Evolutionary conservation across 2,113 vertebrate genomes (phyloP), one percentile per base, ranked within the genome.

Genomic region (Pleuronectes platessa): DNA sequence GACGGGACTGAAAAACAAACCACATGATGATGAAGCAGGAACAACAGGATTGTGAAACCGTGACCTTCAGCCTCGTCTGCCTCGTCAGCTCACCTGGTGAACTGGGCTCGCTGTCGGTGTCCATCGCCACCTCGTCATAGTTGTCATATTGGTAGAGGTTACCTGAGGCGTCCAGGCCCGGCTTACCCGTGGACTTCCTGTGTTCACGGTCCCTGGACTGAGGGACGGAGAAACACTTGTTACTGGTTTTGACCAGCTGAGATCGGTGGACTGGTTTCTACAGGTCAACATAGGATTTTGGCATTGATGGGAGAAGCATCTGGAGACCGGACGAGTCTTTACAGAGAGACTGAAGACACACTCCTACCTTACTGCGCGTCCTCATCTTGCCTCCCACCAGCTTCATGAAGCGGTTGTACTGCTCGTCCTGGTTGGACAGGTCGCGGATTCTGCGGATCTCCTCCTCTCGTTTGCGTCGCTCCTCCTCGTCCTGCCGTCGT

Each of bases 381-480:
- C 92, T 88, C 90, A 18, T 94, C 81, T 94, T 96, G 18, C 95
- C 96, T 3, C 97, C 97, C 85, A 99, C 96, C 75, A 99, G 93
- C 78, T 98, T 99, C 98, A 99, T 99, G 85, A 99, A 99, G 54
- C 98, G 95, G 93, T 99, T 99, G 80, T 99, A 99, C 73, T 99
- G 98, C 76, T 99, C 98, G 71, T 99, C 98, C 89, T 99, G 97
- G 91, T 99, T 99, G 83, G 97, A 98, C 17, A 99, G 95, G 73
- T 99, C 97, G 0, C 98, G 92, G 85, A 99, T 99, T 79, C 96
- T 94, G 21, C 98, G 94, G 74, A 99, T 99, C 90, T 99, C 98
- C 4, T 99, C 98, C 88, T 98, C 97, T 27, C 97, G 93, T 81
- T 97, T 97, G 71, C 96, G 94, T 15, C 97, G 94, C 64, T 99